Percentiles rank a stretch among this genome's conserved stretches.
Conservation (phyloP, 2,888 invertebrate species). For the Ischnus inquisitorius region DNA sequence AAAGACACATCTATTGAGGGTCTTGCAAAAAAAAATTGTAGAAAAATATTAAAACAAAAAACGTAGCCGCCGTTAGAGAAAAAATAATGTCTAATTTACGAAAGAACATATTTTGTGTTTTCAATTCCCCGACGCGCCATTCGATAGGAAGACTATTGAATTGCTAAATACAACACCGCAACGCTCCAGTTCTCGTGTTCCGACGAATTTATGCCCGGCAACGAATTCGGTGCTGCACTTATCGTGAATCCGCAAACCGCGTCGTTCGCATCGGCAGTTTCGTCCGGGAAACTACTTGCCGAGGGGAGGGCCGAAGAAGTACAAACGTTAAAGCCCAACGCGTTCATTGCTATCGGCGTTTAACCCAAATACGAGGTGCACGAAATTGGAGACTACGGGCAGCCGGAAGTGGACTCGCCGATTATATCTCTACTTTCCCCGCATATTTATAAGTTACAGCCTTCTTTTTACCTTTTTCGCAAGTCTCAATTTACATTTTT, state of each 20-base stretch:
- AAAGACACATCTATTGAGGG: too few species aligned
- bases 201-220: slow-evolving; percentile 24
- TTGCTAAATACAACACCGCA: not conserved
- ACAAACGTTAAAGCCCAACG: not conserved
- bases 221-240: slow-evolving; percentile 4
- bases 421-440: not conserved
- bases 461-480: not conserved
- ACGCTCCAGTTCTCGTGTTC: slow-evolving; percentile 14
- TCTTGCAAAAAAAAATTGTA: too few species aligned
- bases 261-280: slow-evolving; percentile 16
- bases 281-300: not conserved
- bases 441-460: not conserved
- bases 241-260: slow-evolving; percentile 13
- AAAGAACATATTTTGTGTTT: not conserved
- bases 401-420: not conserved
- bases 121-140: not conserved
- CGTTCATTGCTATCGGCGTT: not conserved
- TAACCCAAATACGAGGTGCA: not conserved
- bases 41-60: too few species aligned
- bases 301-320: not conserved
- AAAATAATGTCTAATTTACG: not conserved
- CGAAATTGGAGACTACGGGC: not conserved
- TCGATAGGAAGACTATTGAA: not conserved
- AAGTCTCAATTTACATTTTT: not conserved
- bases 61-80: too few species aligned